Evolutionary conservation across 2,797 vertebrate genomes (phyloP), one percentile per base, ranked within the genome.

Genomic region (Pipistrellus pygmaeus): DNA sequence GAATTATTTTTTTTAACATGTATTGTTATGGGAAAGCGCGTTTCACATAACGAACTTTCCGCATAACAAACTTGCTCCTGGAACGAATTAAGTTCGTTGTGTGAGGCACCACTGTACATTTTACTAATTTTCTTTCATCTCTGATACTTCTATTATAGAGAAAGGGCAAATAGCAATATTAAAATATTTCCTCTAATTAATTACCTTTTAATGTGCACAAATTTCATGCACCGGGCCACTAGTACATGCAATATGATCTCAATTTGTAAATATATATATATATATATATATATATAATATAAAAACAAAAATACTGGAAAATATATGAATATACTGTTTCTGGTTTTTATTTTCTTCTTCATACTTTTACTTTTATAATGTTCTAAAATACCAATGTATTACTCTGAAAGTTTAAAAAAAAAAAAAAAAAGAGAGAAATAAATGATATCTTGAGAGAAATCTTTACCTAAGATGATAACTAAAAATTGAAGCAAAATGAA

Each of bases 381-480:
- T 90, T 75, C 41, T 77, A 90, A 82, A 89, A 81, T 77, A 87
- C 72, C 13, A 11, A 23, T 3, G 2, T 51, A 48, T 51, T 55
- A 53, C 30, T 87, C 85, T 83, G 48, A 12, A 72, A 78, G 53
- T 76, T 88, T 85, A 35, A 44, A 92, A 12, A 87, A 84, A 35
- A 94, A 87, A 81, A 55, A 85, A 23, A 87, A 81, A 55, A 85
- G 21, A 75, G 13, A 72, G 32, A 23, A 86, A 66, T 80, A 60
- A 73, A 21, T 35, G 23, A 17, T 78, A 78, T 73, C 94, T 88
- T 94, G 41, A 94, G 88, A 94, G 27, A 77, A 62, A 76, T 60
- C 25, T 85, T 94, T 93, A 38, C 46, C 60, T 81, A 25, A 90
- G 85, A 76, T 72, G 64, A 75, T 51, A 68, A 78, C 77, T 83